Percentiles rank a stretch among this genome's conserved stretches.
Conservation (phyloP, 1,140 invertebrate genomes). For the Pseudobourletiella spinata region DNA sequence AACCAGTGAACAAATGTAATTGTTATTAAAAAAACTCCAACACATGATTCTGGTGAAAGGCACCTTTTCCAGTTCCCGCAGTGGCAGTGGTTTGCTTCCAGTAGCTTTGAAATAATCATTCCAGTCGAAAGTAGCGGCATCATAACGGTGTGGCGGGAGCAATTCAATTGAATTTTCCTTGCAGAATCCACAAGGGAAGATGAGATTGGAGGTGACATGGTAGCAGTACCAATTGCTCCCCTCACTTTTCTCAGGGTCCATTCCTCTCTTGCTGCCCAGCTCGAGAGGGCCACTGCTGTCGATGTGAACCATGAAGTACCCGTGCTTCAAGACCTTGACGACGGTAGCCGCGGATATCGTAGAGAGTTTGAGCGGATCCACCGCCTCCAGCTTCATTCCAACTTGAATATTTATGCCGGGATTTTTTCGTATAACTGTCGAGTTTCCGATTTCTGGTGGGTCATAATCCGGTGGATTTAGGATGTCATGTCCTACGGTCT, state of each 20-base stretch:
- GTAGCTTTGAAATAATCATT: conserved; percentile 57
- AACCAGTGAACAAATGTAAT: not conserved
- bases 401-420: conserved; percentile 53
- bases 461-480: conserved; percentile 67
- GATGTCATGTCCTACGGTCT: conserved; percentile 67
- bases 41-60: no score
- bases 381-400: conserved; percentile 93
- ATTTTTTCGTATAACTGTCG: not conserved
- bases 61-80: conserved; percentile 46
- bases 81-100: conserved; percentile 59
- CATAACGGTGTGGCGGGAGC: conserved; percentile 71
- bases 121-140: conserved; percentile 67
- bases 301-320: conserved; percentile 91
- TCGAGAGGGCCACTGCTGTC: conserved; percentile 76
- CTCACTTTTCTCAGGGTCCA: conserved; percentile 37
- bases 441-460: conserved; percentile 59
- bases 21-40: no score
- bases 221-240: conserved; percentile 74
- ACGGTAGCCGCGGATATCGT: conserved; percentile 90
- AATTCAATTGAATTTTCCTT: conserved; percentile 70
- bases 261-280: conserved; percentile 37
- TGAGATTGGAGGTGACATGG: conserved; percentile 80
- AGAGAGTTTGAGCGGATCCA: conserved; percentile 88
- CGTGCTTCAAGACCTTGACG: conserved; percentile 77
- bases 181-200: conserved; percentile 91